Conservation (phyloP, 2,113 vertebrate species). For the Ptyas mucosa region DNA sequence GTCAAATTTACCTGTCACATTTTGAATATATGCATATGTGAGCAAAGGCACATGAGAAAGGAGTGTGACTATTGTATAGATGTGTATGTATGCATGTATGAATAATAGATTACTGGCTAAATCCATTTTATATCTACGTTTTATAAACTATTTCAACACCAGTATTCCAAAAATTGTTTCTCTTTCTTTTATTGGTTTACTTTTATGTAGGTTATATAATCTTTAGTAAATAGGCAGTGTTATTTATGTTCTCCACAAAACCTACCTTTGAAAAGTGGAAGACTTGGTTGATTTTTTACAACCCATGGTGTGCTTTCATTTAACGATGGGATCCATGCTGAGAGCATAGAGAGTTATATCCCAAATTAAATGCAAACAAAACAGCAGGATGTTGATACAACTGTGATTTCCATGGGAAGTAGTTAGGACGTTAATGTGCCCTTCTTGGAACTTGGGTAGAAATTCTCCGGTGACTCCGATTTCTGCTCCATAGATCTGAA, state of each 20-base stretch:
- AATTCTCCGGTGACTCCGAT: slow-evolving; percentile 60
- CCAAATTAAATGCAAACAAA: slow-evolving; percentile 73
- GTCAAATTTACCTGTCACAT: fast-evolving
- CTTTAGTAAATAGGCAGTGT: slow-evolving; percentile 33
- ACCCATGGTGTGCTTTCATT: slow-evolving; percentile 59
- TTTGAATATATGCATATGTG: not conserved
- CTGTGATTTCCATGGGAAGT: slow-evolving; percentile 72
- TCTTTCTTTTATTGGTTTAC: not conserved
- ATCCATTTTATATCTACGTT: slow-evolving; percentile 25
- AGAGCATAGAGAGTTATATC: slow-evolving; percentile 65
- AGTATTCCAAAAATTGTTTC: slow-evolving; percentile 36
- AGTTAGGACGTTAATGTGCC: slow-evolving; percentile 67
- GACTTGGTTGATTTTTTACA: slow-evolving; percentile 45
- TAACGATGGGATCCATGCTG: slow-evolving; percentile 69
- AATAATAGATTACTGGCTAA: not conserved
- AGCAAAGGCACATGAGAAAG: not conserved
- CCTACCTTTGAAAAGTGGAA: slow-evolving; percentile 34
- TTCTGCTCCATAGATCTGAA: slow-evolving; percentile 57
- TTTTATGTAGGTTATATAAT: slow-evolving; percentile 4
- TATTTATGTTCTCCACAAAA: slow-evolving; percentile 35
- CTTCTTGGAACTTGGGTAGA: slow-evolving; percentile 61
- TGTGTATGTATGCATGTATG: not conserved
- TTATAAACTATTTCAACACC: not conserved
- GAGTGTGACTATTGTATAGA: not conserved
- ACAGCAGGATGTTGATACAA: slow-evolving; percentile 75